Evolutionary conservation across 2,888 invertebrate genomes (phyloP).

Genomic region (Drosophila emarginata): DNA sequence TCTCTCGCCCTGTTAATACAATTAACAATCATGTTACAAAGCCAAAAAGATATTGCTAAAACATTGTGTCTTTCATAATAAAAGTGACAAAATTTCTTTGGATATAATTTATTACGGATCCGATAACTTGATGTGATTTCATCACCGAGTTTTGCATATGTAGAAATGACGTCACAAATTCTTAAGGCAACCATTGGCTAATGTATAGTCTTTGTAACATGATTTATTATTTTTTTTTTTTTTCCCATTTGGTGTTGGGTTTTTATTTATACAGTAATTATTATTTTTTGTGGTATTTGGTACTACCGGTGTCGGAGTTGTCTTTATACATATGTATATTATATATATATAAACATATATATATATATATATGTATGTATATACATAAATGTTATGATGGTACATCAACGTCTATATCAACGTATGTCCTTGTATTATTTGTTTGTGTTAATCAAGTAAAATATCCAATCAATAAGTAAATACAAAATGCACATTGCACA

Average conservation of each 20-base stretch:
- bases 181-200: not conserved
- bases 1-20: not conserved
- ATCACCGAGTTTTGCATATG: too few species aligned
- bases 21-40: constrained; percentile 2
- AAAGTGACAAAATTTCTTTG: too few species aligned
- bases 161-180: not conserved
- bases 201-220: not conserved
- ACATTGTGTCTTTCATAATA: too few species aligned
- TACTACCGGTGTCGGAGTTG: not conserved
- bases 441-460: constrained; percentile 13
- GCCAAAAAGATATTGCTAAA: not conserved
- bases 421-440: constrained; percentile 8
- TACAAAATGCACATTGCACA: constrained; percentile 31
- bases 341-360: too few species aligned
- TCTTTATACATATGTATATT: not conserved
- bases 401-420: not conserved
- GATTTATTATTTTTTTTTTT: not conserved
- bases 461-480: constrained; percentile 11
- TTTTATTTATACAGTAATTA: not conserved
- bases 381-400: not conserved
- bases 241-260: not conserved
- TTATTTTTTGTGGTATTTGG: not conserved
- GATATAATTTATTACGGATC: too few species aligned
- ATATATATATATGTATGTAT: too few species aligned
- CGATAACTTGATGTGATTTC: too few species aligned